Percentiles rank a stretch among this genome's conserved stretches.
phyloP scores from a whole-genome alignment of 2,888 invertebrate genomes.

The Amiota mariae region DNA sequence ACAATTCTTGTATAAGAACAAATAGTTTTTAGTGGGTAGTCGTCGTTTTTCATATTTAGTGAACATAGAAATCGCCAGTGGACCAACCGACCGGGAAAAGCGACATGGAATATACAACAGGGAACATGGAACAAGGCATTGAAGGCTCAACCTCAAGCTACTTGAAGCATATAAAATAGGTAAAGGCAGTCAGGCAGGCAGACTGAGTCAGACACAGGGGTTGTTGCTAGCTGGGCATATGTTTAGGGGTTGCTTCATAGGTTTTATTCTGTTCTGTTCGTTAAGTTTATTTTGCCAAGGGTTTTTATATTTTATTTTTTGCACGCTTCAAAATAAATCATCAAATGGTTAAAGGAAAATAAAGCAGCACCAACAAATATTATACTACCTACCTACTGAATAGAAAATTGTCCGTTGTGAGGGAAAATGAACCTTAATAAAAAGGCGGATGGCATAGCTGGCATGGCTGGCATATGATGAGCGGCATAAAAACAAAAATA shows the following conservation, averaged over 20 bases:
- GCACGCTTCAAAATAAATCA: conserved; percentile 56
- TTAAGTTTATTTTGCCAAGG: conserved; percentile 1
- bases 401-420: neutral
- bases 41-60: neutral
- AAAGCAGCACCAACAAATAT: neutral
- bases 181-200: neutral
- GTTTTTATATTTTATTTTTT: conserved; percentile 18
- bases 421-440: neutral
- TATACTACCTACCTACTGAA: neutral
- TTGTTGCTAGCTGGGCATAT: neutral
- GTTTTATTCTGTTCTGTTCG: conserved; percentile 1
- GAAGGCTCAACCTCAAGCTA: neutral
- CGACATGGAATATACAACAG: neutral
- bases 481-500: conserved; percentile 20
- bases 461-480: conserved; percentile 18
- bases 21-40: too few relatives aligned
- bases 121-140: neutral
- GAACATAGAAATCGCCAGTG: conserved; percentile 20
- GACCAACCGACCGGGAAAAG: neutral
- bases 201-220: neutral
- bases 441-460: conserved; percentile 8
- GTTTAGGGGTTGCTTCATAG: too few relatives aligned
- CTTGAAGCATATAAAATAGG: conserved; percentile 23
- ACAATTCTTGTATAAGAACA: too few relatives aligned
- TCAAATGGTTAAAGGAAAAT: conserved; percentile 46